Evolutionary conservation across 1,140 invertebrate species (phyloP).

Genomic region (Melipona quadrifasciata): DNA sequence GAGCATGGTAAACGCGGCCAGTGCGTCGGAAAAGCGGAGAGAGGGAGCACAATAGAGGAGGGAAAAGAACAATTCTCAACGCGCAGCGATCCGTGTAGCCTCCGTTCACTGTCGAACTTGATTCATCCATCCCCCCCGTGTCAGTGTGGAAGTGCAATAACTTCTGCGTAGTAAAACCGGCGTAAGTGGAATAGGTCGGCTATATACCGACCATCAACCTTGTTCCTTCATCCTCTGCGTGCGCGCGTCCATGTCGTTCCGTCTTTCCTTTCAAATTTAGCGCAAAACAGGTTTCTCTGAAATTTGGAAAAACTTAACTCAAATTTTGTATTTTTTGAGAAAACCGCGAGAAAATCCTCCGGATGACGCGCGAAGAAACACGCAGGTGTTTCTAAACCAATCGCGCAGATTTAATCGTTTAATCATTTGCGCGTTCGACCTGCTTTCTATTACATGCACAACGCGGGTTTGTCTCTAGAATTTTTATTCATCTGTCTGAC

Average conservation of each 20-base stretch:
- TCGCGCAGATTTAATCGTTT: constrained; percentile 32
- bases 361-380: not conserved
- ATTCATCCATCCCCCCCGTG: not conserved
- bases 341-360: no score
- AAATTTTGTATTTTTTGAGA: no score
- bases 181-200: constrained; percentile 23
- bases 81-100: not conserved
- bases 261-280: not conserved
- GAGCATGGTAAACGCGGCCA: not conserved
- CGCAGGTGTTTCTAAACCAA: not conserved
- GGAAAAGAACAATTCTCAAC: constrained; percentile 14
- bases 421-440: constrained; percentile 6
- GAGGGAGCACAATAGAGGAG: not conserved
- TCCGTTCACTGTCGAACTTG: not conserved
- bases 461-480: not conserved
- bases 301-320: no score
- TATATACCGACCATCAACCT: not conserved
- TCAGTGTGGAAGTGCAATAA: not conserved
- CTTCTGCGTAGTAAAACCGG: not conserved
- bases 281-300: not conserved
- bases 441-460: not conserved
- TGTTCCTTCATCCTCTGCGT: not conserved
- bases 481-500: not conserved
- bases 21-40: not conserved
- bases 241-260: not conserved